These are phyloP conservation scores for Amniataba percoides DNA, from an alignment of 2,797 vertebrate species.

Conservation along the genomic window DNA sequence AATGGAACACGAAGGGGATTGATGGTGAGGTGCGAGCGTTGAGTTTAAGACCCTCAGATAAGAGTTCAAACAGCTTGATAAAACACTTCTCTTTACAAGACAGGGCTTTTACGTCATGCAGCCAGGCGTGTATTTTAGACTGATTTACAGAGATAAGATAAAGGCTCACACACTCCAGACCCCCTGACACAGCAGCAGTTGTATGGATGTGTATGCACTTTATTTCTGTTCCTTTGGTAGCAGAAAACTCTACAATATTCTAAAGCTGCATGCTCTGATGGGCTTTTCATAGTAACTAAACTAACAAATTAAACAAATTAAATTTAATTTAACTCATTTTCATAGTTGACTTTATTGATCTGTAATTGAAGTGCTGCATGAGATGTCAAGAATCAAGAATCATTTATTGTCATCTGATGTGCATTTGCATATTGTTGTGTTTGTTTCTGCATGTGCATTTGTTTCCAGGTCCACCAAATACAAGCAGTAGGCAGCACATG, in stretches of 20 bases:
- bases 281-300: neutral
- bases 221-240: neutral
- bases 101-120: constrained; percentile 71
- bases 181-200: constrained; percentile 23
- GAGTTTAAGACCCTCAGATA: constrained; percentile 79
- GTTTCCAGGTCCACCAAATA: neutral
- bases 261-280: neutral
- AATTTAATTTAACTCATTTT: neutral
- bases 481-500: neutral
- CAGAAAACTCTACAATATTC: neutral
- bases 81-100: constrained; percentile 67
- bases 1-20: constrained; percentile 77
- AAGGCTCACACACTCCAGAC: constrained; percentile 57
- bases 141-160: constrained; percentile 81
- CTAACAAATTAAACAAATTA: neutral
- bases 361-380: neutral
- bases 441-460: neutral
- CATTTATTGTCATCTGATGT: too few relatives aligned
- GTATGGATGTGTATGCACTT: constrained; percentile 7
- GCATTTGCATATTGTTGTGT: too few relatives aligned
- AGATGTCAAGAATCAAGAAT: too few relatives aligned
- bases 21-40: constrained; percentile 68
- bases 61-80: constrained; percentile 80
- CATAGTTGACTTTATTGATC: too few relatives aligned
- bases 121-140: constrained; percentile 67